Percentiles rank a stretch among this genome's conserved stretches.
Evolutionary conservation across 2,888 invertebrate genomes (phyloP).

Genomic region (Hemithea aestivaria): DNA sequence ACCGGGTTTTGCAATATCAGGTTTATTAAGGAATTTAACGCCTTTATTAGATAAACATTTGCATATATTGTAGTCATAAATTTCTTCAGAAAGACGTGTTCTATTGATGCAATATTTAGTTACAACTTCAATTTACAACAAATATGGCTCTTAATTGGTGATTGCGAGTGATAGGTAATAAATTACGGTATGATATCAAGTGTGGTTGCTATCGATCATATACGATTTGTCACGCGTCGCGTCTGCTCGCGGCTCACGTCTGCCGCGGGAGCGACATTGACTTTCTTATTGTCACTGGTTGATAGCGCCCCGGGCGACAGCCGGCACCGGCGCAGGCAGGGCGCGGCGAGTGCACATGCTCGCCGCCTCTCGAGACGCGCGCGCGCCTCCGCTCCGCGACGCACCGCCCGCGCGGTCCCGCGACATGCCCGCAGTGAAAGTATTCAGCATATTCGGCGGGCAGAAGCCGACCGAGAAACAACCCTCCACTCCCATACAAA

Average conservation of each 20-base stretch:
- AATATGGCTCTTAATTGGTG: too few species aligned
- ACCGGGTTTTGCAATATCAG: constrained; percentile 15
- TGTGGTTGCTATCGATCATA: constrained; percentile 30
- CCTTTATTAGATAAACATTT: too few species aligned
- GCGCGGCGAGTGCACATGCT: constrained; percentile 56
- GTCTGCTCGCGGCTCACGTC: constrained; percentile 39
- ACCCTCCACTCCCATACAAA: constrained; percentile 64
- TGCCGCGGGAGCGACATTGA: constrained; percentile 68
- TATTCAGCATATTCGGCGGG: constrained; percentile 76
- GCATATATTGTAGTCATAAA: too few species aligned
- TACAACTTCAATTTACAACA: too few species aligned
- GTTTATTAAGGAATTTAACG: too few species aligned
- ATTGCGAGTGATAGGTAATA: constrained; percentile 19
- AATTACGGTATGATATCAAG: constrained; percentile 24
- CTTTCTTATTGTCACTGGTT: constrained; percentile 65
- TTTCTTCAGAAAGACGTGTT: too few species aligned
- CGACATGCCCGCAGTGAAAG: constrained; percentile 79
- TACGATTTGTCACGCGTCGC: constrained; percentile 41
- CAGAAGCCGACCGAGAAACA: constrained; percentile 75
- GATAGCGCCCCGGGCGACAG: constrained; percentile 44
- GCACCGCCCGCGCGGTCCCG: constrained; percentile 67
- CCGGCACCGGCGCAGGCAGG: constrained; percentile 32
- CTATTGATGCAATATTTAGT: too few species aligned
- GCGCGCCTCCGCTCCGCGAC: constrained; percentile 66
- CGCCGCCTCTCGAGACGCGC: constrained; percentile 68